Evolutionary conservation across 1,140 invertebrate genomes (phyloP).

Genomic region (Campoletis sonorensis): DNA sequence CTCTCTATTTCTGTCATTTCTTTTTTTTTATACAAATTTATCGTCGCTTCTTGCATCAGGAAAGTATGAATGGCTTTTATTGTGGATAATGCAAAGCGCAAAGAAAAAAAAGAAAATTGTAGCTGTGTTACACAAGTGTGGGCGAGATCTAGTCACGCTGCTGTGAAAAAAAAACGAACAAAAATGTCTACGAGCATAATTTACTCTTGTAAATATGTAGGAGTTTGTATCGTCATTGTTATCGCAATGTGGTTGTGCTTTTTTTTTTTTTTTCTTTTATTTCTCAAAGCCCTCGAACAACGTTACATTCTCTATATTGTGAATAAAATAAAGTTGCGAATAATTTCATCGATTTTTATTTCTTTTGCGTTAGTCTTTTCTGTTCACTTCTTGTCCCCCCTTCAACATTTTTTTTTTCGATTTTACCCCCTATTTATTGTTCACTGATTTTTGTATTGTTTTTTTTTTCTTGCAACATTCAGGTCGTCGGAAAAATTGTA

Average conservation of each 20-base stretch:
- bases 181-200: not conserved
- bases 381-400: slow-evolving; percentile 15
- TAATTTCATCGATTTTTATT: slow-evolving; percentile 67
- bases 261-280: slow-evolving; percentile 61
- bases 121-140: not conserved
- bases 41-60: slow-evolving; percentile 59
- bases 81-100: not conserved
- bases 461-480: slow-evolving; percentile 55
- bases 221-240: not conserved
- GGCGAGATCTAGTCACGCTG: slow-evolving; percentile 1
- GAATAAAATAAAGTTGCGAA: slow-evolving; percentile 66
- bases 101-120: not conserved
- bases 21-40: too few relatives aligned
- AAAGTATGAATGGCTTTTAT: slow-evolving; percentile 10
- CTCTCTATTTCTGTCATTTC: slow-evolving; percentile 9
- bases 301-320: slow-evolving; percentile 54
- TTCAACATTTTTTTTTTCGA: not conserved
- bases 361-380: slow-evolving; percentile 60
- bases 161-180: not conserved
- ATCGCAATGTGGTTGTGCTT: not conserved
- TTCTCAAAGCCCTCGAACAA: slow-evolving; percentile 56
- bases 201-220: slow-evolving; percentile 2
- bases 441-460: slow-evolving; percentile 13
- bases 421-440: not conserved
- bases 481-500: slow-evolving; percentile 82